Evolutionary conservation across 2,797 vertebrate genomes (phyloP).

Genomic region (Thripadectes ignobilis): DNA sequence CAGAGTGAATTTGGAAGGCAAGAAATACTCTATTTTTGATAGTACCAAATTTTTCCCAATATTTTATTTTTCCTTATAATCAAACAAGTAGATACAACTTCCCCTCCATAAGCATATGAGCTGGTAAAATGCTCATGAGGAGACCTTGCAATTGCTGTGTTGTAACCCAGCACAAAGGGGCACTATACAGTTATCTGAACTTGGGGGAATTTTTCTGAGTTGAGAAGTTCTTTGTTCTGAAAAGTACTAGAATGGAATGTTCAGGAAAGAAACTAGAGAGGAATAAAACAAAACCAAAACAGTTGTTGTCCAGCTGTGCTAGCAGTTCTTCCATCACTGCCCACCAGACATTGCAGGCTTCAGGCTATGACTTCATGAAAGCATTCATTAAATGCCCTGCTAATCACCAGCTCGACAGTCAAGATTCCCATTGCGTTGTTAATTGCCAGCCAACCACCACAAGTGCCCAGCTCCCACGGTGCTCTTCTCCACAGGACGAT

Average conservation of each 20-base stretch:
- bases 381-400: constrained; percentile 69
- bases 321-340: constrained; percentile 76
- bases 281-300: not conserved
- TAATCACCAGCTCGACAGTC: constrained; percentile 8
- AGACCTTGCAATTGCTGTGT: not conserved
- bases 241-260: not conserved
- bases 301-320: constrained; percentile 39
- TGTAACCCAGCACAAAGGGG: not conserved
- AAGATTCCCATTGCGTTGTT: constrained; percentile 59
- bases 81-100: not conserved
- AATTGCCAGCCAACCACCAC: constrained; percentile 42
- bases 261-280: not conserved
- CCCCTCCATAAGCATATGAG: not conserved
- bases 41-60: not conserved
- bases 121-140: not conserved
- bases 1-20: not conserved
- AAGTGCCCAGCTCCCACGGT: not conserved
- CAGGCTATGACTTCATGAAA: constrained; percentile 79
- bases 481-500: not conserved
- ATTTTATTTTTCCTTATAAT: not conserved
- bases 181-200: not conserved
- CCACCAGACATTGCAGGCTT: constrained; percentile 76
- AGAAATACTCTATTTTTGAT: not conserved
- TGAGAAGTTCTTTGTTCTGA: not conserved
- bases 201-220: not conserved